Conservation (phyloP, 37 sponge, comb jelly and placozoan genomes). For the Beroe forskalii region DNA sequence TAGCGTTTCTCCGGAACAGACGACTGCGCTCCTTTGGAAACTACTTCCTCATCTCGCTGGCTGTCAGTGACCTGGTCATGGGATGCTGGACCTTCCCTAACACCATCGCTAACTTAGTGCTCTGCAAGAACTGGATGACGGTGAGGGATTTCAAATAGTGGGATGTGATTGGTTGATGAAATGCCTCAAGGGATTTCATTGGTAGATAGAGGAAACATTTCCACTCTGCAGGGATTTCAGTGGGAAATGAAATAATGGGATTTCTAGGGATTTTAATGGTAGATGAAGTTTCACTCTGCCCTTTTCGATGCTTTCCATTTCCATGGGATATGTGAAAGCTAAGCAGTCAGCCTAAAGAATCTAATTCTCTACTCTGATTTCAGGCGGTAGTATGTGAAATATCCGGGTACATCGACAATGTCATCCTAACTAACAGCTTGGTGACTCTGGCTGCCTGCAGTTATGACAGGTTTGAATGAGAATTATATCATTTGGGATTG, state of each 20-base stretch:
- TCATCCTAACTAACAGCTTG: constrained; percentile 59
- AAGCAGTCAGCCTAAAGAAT: too few species aligned
- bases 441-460: constrained; percentile 56
- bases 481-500: too few species aligned
- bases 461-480: constrained; percentile 59
- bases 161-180: too few species aligned
- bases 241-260: too few species aligned
- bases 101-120: constrained; percentile 33
- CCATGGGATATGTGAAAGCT: too few species aligned
- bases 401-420: constrained; percentile 48
- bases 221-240: too few species aligned
- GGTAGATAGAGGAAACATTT: too few species aligned
- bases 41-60: constrained; percentile 60
- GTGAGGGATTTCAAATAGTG: constrained; percentile 6
- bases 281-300: too few species aligned
- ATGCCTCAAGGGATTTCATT: too few species aligned
- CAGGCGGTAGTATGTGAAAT: constrained; percentile 40
- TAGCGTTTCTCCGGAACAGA: constrained; percentile 31
- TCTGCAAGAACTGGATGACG: constrained; percentile 55
- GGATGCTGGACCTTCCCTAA: constrained; percentile 54
- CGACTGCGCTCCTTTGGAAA: constrained; percentile 31
- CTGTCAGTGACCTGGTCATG: constrained; percentile 57
- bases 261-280: too few species aligned
- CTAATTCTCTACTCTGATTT: too few species aligned
- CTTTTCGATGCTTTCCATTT: too few species aligned